Evolutionary conservation across 2,113 vertebrate genomes (phyloP).

Genomic region (Amblyornis subalaris): DNA sequence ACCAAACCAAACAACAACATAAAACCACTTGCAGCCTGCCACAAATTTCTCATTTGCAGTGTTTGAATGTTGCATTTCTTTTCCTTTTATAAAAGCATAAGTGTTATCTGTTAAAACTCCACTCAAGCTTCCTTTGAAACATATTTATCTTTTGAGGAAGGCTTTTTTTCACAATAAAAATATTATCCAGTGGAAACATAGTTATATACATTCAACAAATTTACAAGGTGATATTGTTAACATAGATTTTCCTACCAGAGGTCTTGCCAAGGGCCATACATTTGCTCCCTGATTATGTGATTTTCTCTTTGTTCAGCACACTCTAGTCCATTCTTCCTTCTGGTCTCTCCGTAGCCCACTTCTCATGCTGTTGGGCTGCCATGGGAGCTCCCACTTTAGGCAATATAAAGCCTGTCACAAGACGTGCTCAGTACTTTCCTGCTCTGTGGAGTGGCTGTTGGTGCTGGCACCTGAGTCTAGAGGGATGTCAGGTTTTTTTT

Average conservation of each 20-base stretch:
- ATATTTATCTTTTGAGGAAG: neutral
- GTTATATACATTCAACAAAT: neutral
- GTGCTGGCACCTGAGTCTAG: neutral
- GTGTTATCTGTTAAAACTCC: neutral
- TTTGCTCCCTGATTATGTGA: neutral
- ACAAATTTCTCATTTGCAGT: neutral
- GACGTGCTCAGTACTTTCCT: neutral
- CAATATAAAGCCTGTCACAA: neutral
- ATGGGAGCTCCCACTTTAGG: neutral
- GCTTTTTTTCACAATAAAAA: neutral
- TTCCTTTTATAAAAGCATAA: neutral
- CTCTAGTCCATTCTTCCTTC: neutral
- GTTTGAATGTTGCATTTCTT: neutral
- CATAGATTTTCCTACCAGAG: neutral
- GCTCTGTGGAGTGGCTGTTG: neutral
- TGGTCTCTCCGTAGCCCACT: neutral
- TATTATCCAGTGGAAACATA: neutral
- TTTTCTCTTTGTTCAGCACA: neutral
- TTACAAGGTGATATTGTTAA: constrained; percentile 22
- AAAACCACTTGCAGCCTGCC: neutral
- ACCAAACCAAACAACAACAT: neutral
- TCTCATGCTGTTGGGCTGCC: neutral
- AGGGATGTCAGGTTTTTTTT: neutral
- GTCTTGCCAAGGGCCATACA: neutral
- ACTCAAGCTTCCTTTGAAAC: neutral